Evolutionary conservation across 2,113 vertebrate species (phyloP).

Genomic region (Tringa solitaria): DNA sequence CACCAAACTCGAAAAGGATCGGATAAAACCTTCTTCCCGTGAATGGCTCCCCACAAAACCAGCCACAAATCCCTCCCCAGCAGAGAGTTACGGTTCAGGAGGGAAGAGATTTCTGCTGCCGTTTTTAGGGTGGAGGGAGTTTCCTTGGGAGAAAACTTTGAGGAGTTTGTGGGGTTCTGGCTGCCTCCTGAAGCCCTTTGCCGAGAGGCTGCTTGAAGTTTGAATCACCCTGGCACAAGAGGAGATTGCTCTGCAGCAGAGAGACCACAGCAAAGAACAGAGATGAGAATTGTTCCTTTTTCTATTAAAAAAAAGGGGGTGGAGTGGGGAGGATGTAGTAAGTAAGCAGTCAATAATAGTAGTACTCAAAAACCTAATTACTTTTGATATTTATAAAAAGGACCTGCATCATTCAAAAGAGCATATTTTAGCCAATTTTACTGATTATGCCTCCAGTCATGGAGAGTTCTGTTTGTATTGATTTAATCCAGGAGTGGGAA

Average conservation of each 20-base stretch:
- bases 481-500: background rate
- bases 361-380: background rate
- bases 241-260: background rate
- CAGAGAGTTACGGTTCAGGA: rapidly evolving
- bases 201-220: background rate
- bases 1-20: background rate
- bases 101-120: background rate
- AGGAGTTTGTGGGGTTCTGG: background rate
- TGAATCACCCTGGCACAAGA: rapidly evolving
- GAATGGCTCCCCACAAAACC: background rate
- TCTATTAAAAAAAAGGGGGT: rapidly evolving
- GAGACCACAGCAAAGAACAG: background rate
- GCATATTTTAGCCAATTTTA: background rate
- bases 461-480: conserved; percentile 26
- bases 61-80: rapidly evolving
- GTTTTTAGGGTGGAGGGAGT: background rate
- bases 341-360: background rate
- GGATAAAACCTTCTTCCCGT: background rate
- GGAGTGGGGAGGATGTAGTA: rapidly evolving
- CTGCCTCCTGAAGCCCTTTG: background rate
- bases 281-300: background rate
- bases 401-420: background rate
- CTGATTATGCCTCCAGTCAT: background rate
- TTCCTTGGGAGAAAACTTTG: background rate
- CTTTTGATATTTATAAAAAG: background rate